These are phyloP conservation scores for Limanda limanda DNA, from an alignment of 2,113 vertebrate species.

Conservation along the genomic window DNA sequence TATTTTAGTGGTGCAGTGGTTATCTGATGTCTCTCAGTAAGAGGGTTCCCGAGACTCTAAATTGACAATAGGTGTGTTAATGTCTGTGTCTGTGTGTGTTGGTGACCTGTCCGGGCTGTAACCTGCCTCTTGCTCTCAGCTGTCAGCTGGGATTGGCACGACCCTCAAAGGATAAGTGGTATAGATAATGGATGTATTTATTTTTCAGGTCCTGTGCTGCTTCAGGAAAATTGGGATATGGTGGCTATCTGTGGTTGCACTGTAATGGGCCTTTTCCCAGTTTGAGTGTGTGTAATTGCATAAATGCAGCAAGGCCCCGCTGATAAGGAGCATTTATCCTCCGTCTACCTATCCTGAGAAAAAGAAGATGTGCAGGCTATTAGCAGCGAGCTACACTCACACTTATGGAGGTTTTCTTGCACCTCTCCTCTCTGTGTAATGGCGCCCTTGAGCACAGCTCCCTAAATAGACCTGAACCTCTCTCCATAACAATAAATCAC, in stretches of 20 bases:
- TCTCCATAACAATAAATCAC: slow-evolving; percentile 62
- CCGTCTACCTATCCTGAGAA: slow-evolving; percentile 40
- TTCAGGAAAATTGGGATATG: neutral
- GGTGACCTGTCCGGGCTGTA: too few species aligned
- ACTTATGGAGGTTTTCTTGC: slow-evolving; percentile 49
- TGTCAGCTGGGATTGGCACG: neutral
- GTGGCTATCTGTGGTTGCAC: neutral
- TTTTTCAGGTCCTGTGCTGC: neutral
- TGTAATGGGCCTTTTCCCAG: slow-evolving; percentile 11
- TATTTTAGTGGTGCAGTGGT: too few species aligned
- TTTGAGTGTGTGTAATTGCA: slow-evolving; percentile 38
- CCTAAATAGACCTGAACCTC: slow-evolving; percentile 47
- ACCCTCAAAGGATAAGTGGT: neutral
- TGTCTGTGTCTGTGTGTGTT: too few species aligned
- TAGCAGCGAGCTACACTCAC: slow-evolving; percentile 51
- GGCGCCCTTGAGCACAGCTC: slow-evolving; percentile 55
- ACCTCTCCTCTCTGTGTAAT: slow-evolving; percentile 64
- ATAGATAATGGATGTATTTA: neutral
- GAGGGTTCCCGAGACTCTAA: too few species aligned
- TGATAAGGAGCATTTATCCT: slow-evolving; percentile 51
- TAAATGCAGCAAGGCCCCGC: slow-evolving; percentile 3
- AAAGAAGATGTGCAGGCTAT: slow-evolving; percentile 59
- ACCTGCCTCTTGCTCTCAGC: neutral
- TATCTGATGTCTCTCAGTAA: too few species aligned
- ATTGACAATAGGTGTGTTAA: too few species aligned